Conservation (phyloP, 2,888 invertebrate genomes). For the Catocala nupta region DNA sequence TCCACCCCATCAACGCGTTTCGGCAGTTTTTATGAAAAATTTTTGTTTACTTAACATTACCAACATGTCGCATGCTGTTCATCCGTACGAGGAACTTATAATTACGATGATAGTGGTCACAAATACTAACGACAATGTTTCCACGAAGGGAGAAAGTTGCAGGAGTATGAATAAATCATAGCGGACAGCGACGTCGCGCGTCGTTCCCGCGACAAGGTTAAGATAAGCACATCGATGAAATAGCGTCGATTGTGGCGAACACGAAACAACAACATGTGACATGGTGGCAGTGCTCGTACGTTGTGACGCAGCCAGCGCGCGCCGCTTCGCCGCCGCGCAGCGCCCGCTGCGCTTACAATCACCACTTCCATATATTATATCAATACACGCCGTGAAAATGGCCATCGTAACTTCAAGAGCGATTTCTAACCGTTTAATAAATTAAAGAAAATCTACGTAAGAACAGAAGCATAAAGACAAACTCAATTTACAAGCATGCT, state of each 20-base stretch:
- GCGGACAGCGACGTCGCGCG: slow-evolving; percentile 48
- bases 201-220: slow-evolving; percentile 64
- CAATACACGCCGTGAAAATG: slow-evolving; percentile 13
- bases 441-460: no score
- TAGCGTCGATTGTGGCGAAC: slow-evolving; percentile 71
- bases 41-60: slow-evolving; percentile 47
- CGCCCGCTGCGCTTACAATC: slow-evolving; percentile 60
- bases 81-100: slow-evolving; percentile 50
- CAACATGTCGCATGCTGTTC: slow-evolving; percentile 10
- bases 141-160: slow-evolving; percentile 75
- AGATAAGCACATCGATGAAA: slow-evolving; percentile 78
- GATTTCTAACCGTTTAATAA: slow-evolving; percentile 14
- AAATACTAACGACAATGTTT: slow-evolving; percentile 72
- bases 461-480: no score
- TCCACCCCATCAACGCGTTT: slow-evolving; percentile 50
- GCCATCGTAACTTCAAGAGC: slow-evolving; percentile 19
- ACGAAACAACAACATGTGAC: slow-evolving; percentile 69
- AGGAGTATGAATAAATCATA: slow-evolving; percentile 78
- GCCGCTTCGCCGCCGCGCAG: background rate
- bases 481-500: no score
- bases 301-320: slow-evolving; percentile 53
- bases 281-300: slow-evolving; percentile 58
- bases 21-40: slow-evolving; percentile 39
- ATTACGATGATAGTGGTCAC: slow-evolving; percentile 68
- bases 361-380: slow-evolving; percentile 30